A percentile compares a stretch with the other conserved stretches of the same genome.
phyloP scores from a whole-genome alignment of 2,797 vertebrate species.

The Kryptolebias ocellatus region DNA sequence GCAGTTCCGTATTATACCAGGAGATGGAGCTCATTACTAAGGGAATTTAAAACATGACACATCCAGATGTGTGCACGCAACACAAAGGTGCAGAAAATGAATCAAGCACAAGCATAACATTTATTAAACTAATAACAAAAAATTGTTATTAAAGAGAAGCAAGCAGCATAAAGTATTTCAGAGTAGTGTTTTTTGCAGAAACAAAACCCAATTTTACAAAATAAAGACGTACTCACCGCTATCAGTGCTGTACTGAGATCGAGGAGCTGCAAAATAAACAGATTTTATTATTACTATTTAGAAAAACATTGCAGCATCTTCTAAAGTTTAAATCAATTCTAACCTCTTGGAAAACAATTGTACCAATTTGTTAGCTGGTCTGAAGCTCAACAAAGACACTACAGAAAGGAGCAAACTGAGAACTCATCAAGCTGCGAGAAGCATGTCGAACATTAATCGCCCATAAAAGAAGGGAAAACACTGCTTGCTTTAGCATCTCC shows the following conservation, averaged over 20 bases:
- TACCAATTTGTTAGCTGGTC: conserved; percentile 26
- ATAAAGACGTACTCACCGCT: conserved; percentile 65
- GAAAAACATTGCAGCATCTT: not conserved
- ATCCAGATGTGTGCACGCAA: conserved; percentile 34
- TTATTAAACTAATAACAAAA: not conserved
- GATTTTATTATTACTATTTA: conserved; percentile 7
- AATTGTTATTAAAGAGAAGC: not conserved
- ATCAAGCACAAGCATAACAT: not conserved
- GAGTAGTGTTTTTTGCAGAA: not conserved
- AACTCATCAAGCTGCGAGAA: conserved; percentile 10
- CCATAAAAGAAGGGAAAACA: conserved; percentile 5
- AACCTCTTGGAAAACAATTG: not conserved
- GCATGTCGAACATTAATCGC: conserved; percentile 15
- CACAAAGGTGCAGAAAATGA: too few relatives aligned
- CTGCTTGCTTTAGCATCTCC: conserved; percentile 27
- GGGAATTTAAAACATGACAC: not conserved
- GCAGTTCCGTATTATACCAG: conserved; percentile 44
- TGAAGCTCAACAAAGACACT: conserved; percentile 19
- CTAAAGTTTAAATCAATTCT: not conserved
- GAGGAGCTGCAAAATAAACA: conserved; percentile 63
- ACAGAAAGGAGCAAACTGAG: conserved; percentile 33
- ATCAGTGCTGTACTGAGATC: conserved; percentile 70
- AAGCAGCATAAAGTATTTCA: not conserved
- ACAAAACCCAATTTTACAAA: too few relatives aligned
- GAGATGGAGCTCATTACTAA: conserved; percentile 62